These are phyloP conservation scores for Pocota personata DNA, from an alignment of 2,888 invertebrate species.

Conservation along the genomic window DNA sequence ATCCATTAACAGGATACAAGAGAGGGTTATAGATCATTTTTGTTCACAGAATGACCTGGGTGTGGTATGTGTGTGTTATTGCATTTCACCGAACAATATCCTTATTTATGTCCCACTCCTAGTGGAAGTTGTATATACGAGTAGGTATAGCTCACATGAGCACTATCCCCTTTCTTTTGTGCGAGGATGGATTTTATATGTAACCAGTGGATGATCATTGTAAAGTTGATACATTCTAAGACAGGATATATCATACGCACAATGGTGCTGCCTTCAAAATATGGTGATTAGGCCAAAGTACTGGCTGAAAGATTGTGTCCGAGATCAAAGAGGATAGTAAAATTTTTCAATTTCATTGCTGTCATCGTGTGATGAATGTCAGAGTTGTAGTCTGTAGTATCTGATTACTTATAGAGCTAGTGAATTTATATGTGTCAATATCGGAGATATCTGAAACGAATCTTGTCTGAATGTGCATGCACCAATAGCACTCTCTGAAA, in stretches of 20 bases:
- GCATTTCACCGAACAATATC: slow-evolving; percentile 59
- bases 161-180: slow-evolving; percentile 25
- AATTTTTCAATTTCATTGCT: slow-evolving; percentile 1
- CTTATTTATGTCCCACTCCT: slow-evolving; percentile 39
- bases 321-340: slow-evolving; percentile 31
- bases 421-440: not conserved
- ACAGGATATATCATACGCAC: not conserved
- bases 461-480: not conserved
- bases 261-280: slow-evolving; percentile 10
- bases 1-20: not conserved
- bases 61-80: slow-evolving; percentile 38
- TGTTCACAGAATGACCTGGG: slow-evolving; percentile 56
- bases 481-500: no score
- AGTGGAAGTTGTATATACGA: not conserved
- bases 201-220: slow-evolving; percentile 38
- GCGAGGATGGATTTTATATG: slow-evolving; percentile 11
- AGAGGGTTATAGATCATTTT: slow-evolving; percentile 46
- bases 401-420: not conserved
- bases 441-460: slow-evolving; percentile 9
- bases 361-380: not conserved
- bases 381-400: not conserved
- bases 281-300: slow-evolving; percentile 20
- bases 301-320: not conserved
- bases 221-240: slow-evolving; percentile 39
- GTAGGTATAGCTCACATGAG: not conserved